Evolutionary conservation across 2,888 invertebrate genomes (phyloP), one percentile per base, ranked within the genome.

Genomic region (Tineola bisselliella): DNA sequence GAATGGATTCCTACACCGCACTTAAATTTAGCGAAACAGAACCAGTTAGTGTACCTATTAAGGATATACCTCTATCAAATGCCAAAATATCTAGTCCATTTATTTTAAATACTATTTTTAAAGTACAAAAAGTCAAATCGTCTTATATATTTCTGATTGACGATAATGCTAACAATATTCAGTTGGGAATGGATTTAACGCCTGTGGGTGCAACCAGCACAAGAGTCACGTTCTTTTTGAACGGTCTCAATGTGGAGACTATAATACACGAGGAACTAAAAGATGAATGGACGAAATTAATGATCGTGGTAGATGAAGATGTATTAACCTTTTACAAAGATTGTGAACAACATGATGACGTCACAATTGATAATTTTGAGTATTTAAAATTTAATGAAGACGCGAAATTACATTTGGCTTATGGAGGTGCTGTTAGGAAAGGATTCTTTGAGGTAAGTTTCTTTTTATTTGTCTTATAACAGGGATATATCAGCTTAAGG

Each of bases 91-190:
- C 66, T 4, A 66, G 65, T 48, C 78, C 78, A 2, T 77, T 75
- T 38, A 66, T 76, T n/a, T 65, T 84, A 56, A 68, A 69, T n/a
- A 64, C 74, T 0, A 65, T 65, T 38, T 74, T 79, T 33, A 76
- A 72, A 63, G 62, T 76, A 1, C 65, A 69, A 6, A 62, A 64
- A 13, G 59, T 62, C 4, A 62, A 61, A n/a, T 61, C 64, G 0
- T 64, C 73, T 8, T 79, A 74, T 59, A 56, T 82, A 5, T 82
- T 84, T 64, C 71, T 75, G 0, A 71, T 84, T 61, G 66, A 67
- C 19, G 66, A 74, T 62, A 59, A 65, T 3, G 61, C 63, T 0
- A 60, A 59, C 0, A 60, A 60, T 0, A 61, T 62, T 1, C 68
- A 72, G 31, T 48, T 81, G 5, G 68, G 67, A 6, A 12, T 82